Conservation (phyloP, 2,888 invertebrate genomes). For the Thereva unica region DNA sequence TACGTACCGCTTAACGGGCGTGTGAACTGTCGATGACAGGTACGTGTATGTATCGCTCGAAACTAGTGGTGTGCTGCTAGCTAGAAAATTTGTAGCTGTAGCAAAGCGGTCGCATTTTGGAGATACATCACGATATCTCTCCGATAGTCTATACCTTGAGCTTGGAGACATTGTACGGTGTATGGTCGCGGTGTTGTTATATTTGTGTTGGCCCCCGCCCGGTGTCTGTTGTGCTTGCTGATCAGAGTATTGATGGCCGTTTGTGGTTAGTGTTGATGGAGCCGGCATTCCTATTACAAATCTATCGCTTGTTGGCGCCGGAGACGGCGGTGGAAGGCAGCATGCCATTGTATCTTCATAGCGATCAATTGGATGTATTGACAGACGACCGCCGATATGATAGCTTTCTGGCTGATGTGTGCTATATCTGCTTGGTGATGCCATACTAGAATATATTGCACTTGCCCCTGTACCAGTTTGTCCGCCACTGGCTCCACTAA, state of each 20-base stretch:
- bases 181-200: constrained; percentile 38
- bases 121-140: constrained; percentile 52
- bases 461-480: constrained; percentile 38
- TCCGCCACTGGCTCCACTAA: constrained; percentile 29
- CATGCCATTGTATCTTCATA: constrained; percentile 52
- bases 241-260: constrained; percentile 30
- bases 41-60: constrained; percentile 54
- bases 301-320: constrained; percentile 56
- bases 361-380: constrained; percentile 48
- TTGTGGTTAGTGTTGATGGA: constrained; percentile 9
- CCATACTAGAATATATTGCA: neutral
- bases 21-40: constrained; percentile 56
- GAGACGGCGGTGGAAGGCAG: constrained; percentile 57
- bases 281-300: constrained; percentile 47
- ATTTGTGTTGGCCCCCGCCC: constrained; percentile 1
- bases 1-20: constrained; percentile 57
- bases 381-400: constrained; percentile 45
- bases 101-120: constrained; percentile 48
- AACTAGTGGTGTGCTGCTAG: constrained; percentile 49
- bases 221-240: constrained; percentile 26
- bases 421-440: constrained; percentile 35
- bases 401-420: constrained; percentile 42
- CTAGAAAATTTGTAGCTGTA: constrained; percentile 48
- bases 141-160: constrained; percentile 52
- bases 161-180: constrained; percentile 54